Conservation (phyloP, 2,113 vertebrate species). For the Pedionomus torquatus region DNA sequence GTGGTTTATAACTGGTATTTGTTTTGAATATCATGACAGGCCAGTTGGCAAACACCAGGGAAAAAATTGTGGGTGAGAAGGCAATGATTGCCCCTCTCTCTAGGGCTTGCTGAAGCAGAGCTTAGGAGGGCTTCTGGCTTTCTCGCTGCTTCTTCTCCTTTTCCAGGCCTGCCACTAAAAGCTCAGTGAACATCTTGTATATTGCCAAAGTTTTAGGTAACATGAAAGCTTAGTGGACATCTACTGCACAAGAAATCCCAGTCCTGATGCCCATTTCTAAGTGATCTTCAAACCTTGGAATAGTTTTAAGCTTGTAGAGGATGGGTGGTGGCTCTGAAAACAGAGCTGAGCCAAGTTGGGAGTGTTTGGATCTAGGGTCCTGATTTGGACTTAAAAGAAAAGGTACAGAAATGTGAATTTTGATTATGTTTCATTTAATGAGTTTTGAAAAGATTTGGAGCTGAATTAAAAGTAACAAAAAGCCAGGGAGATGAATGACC, state of each 20-base stretch:
- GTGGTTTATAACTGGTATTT: not conserved
- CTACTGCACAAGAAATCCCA: not conserved
- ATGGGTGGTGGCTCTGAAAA: not conserved
- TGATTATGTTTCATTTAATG: conserved; percentile 73
- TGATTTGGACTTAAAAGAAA: conserved; percentile 1
- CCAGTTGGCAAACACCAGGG: not conserved
- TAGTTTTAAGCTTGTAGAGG: not conserved
- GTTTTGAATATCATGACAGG: not conserved
- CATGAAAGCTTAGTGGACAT: not conserved
- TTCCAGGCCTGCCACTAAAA: not conserved
- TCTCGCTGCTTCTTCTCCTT: not conserved
- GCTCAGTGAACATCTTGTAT: fast-evolving
- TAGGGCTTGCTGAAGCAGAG: not conserved
- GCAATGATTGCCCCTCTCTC: not conserved
- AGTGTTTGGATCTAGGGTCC: not conserved
- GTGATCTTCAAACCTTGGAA: not conserved
- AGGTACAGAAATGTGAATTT: conserved; percentile 62
- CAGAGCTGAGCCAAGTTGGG: not conserved
- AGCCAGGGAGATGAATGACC: conserved; percentile 65
- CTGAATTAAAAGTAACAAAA: conserved; percentile 72
- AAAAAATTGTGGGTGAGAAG: not conserved
- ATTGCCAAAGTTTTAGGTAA: not conserved
- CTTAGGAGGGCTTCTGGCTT: not conserved
- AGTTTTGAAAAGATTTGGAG: conserved; percentile 73
- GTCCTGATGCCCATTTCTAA: not conserved